phyloP scores from a whole-genome alignment of 2,797 vertebrate genomes.

The Buphagus erythrorhynchus region DNA sequence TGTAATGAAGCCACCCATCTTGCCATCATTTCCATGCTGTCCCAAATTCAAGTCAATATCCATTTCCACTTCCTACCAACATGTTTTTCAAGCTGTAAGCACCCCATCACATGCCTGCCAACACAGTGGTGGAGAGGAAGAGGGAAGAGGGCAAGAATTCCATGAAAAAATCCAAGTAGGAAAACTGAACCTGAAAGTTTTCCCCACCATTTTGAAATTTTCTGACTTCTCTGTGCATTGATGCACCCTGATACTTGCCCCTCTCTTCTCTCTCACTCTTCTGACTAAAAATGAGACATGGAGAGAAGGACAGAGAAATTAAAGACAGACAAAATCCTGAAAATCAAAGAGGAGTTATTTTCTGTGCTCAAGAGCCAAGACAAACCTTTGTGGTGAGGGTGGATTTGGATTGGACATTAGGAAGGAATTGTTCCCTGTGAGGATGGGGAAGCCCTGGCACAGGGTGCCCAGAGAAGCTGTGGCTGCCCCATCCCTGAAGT shows the following conservation, averaged over 20 bases:
- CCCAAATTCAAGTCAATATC: not conserved
- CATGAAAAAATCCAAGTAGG: not conserved
- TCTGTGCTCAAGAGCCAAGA: not conserved
- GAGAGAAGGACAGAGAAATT: not conserved
- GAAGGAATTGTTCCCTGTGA: not conserved
- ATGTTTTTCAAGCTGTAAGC: not conserved
- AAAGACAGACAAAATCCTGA: not conserved
- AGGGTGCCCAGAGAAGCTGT: not conserved
- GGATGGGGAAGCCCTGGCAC: accelerated
- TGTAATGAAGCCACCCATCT: not conserved
- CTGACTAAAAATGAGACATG: not conserved
- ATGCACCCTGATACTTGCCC: not conserved
- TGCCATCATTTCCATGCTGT: accelerated
- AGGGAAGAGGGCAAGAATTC: not conserved
- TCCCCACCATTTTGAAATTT: not conserved
- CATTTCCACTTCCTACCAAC: not conserved
- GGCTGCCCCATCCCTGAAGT: not conserved
- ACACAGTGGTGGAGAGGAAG: not conserved
- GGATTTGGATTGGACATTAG: not conserved
- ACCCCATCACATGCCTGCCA: not conserved
- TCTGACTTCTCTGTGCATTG: not conserved
- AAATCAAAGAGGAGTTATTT: not conserved
- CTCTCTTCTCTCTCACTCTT: not conserved
- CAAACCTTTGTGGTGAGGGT: not conserved
- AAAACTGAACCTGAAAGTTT: not conserved